A percentile compares a stretch with the other conserved stretches of the same genome.
Conservation (phyloP, 1,140 invertebrate species). For the Eurosta solidaginis region DNA sequence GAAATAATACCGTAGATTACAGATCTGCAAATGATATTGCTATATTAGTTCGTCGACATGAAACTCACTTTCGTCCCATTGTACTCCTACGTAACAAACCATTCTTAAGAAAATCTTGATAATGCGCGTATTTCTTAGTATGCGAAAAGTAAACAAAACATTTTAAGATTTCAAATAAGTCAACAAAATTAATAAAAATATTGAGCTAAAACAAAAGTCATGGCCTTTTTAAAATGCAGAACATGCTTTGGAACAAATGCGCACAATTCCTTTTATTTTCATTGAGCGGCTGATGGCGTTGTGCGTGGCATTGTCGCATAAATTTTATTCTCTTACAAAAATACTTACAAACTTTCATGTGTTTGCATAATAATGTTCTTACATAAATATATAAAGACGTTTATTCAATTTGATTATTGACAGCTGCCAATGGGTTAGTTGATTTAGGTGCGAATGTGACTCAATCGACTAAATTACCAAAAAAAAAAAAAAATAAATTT, state of each 20-base stretch:
- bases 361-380: not conserved
- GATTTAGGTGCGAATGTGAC: constrained; percentile 14
- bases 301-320: not conserved
- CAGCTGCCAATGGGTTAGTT: constrained; percentile 21
- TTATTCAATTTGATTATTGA: constrained; percentile 6
- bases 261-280: not conserved
- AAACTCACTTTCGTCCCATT: too few species aligned
- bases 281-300: not conserved
- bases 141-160: constrained; percentile 1
- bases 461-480: not conserved
- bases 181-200: not conserved
- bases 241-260: not conserved
- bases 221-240: constrained; percentile 8
- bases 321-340: not conserved
- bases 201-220: not conserved
- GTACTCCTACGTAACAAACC: not conserved
- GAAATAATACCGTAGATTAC: too few species aligned
- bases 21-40: too few species aligned
- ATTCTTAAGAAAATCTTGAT: not conserved
- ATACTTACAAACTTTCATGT: not conserved
- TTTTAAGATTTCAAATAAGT: not conserved
- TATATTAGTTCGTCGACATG: too few species aligned
- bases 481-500: not conserved
- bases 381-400: not conserved
- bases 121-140: not conserved